These are phyloP conservation scores for Lophura nycthemera DNA, from an alignment of 2,113 vertebrate genomes.

Conservation along the genomic window DNA sequence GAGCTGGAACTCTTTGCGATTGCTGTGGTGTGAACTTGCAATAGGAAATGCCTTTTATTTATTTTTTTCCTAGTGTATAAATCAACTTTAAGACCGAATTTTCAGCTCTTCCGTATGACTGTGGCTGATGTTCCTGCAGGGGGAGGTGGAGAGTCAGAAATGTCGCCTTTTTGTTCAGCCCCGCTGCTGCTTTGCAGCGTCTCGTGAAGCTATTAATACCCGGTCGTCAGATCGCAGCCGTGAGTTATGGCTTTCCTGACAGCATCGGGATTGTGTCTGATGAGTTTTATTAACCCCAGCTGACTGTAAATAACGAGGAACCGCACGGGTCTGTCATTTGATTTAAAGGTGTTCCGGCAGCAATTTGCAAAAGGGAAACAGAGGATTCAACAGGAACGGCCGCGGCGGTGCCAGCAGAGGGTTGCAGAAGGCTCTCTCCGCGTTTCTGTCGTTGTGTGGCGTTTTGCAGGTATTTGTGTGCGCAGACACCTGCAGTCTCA, in stretches of 20 bases:
- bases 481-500: background rate
- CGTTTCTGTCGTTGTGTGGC: background rate
- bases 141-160: constrained; percentile 68
- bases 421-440: background rate
- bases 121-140: constrained; percentile 63
- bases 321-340: constrained; percentile 38
- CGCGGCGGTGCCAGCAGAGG: background rate
- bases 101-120: background rate
- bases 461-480: background rate
- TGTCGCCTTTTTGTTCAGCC: background rate
- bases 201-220: background rate
- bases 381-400: background rate
- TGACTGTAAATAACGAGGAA: constrained; percentile 42
- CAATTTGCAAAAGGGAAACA: constrained; percentile 21
- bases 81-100: background rate
- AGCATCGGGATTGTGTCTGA: background rate
- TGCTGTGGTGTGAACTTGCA: background rate
- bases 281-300: constrained; percentile 64
- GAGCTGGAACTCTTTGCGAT: background rate
- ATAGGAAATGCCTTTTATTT: background rate
- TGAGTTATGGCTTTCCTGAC: constrained; percentile 40
- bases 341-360: constrained; percentile 47
- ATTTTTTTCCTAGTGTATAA: background rate
- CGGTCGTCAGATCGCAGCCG: background rate
- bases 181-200: background rate